These are phyloP conservation scores for Mus spicilegus DNA, from an alignment of 2,113 vertebrate species.

Conservation along the genomic window DNA sequence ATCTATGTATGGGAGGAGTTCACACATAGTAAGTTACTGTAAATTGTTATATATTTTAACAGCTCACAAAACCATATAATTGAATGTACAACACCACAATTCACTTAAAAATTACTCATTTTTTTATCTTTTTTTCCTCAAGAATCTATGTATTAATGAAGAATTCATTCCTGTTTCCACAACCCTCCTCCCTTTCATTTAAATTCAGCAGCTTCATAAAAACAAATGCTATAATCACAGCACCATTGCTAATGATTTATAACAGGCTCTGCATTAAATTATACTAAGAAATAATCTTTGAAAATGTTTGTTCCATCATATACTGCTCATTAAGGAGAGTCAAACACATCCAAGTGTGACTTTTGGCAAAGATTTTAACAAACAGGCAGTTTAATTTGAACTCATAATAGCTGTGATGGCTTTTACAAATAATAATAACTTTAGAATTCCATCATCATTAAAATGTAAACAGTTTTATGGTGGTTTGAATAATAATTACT, in stretches of 20 bases:
- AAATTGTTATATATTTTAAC: neutral
- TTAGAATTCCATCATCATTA: constrained; percentile 62
- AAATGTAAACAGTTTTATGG: constrained; percentile 45
- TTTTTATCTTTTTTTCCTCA: neutral
- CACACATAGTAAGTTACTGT: neutral
- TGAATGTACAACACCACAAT: neutral
- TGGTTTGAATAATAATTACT: constrained; percentile 52
- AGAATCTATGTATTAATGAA: neutral
- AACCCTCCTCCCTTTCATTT: constrained; percentile 41
- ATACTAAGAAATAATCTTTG: constrained; percentile 44
- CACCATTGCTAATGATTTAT: constrained; percentile 49
- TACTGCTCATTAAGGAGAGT: constrained; percentile 36
- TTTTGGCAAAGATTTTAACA: constrained; percentile 54
- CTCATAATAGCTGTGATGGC: constrained; percentile 66
- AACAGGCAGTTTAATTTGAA: constrained; percentile 51
- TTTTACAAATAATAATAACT: constrained; percentile 73
- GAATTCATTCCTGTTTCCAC: neutral
- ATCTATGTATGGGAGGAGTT: fast-evolving
- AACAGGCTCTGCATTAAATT: constrained; percentile 56
- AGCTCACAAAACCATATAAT: neutral
- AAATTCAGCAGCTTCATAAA: constrained; percentile 51
- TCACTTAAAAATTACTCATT: neutral
- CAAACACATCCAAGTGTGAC: constrained; percentile 62
- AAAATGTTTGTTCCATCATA: constrained; percentile 32
- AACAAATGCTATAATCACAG: constrained; percentile 26